These are phyloP conservation scores for Balanococcus diminutus DNA, from an alignment of 2,888 invertebrate species.

Conservation along the genomic window DNA sequence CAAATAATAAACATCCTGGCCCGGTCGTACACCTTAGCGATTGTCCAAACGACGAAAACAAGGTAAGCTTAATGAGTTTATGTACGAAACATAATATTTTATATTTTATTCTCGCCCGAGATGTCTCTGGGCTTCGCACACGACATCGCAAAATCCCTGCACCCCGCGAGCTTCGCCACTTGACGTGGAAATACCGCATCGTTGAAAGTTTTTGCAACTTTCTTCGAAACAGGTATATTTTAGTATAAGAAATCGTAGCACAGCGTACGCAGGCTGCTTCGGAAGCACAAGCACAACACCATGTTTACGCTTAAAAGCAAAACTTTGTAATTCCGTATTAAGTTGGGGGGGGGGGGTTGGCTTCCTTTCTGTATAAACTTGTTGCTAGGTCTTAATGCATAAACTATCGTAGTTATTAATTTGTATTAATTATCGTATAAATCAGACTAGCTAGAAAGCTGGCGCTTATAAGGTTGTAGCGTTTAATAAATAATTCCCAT, in stretches of 20 bases:
- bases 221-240: not conserved
- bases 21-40: conserved; percentile 94
- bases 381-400: conserved; percentile 20
- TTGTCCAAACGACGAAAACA: conserved; percentile 94
- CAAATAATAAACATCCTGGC: conserved; percentile 95
- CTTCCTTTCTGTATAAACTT: conserved; percentile 25
- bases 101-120: not conserved
- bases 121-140: not conserved
- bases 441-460: not conserved
- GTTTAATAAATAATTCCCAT: conserved; percentile 22
- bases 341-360: conserved; percentile 9
- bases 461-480: not conserved
- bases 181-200: too few relatives aligned
- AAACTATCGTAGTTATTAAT: conserved; percentile 38
- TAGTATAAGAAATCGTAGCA: not conserved
- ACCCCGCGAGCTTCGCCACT: too few relatives aligned
- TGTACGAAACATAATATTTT: not conserved
- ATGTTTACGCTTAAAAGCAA: conserved; percentile 36
- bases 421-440: conserved; percentile 40
- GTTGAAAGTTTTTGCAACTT: not conserved
- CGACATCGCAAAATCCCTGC: not conserved
- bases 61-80: conserved; percentile 67
- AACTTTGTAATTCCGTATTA: conserved; percentile 33
- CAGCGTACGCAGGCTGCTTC: not conserved
- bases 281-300: not conserved